These are phyloP conservation scores for Zoanthus sansibaricus DNA, from an alignment of 92 coral and sea anemone species.

Conservation along the genomic window DNA sequence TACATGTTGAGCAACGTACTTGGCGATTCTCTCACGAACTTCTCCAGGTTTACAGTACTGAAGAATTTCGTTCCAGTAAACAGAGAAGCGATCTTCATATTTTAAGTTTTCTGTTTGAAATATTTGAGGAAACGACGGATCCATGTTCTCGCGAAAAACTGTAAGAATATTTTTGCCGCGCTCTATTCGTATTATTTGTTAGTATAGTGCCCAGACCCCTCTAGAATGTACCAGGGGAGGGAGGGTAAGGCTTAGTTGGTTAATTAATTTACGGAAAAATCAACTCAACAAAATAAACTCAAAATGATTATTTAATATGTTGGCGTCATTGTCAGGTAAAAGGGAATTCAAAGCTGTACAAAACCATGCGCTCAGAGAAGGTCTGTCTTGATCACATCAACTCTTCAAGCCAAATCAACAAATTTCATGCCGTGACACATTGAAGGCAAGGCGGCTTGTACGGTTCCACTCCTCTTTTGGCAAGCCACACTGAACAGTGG, in stretches of 20 bases:
- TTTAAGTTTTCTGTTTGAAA: conserved; percentile 81
- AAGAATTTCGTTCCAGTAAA: conserved; percentile 75
- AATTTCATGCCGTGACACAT: too few relatives aligned
- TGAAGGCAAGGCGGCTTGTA: too few relatives aligned
- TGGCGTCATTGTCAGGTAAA: too few relatives aligned
- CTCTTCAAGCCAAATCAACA: too few relatives aligned
- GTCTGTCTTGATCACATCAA: too few relatives aligned
- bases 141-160: conserved; percentile 39
- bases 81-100: conserved; percentile 80
- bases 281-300: too few relatives aligned
- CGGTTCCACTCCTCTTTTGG: too few relatives aligned
- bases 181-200: background rate
- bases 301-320: too few relatives aligned
- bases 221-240: background rate
- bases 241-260: background rate
- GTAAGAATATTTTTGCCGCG: background rate
- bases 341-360: too few relatives aligned
- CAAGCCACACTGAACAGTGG: too few relatives aligned
- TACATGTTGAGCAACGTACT: conserved; percentile 80
- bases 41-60: conserved; percentile 76
- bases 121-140: conserved; percentile 78
- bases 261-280: too few relatives aligned
- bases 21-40: conserved; percentile 71
- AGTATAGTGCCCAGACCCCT: conserved; percentile 3
- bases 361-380: too few relatives aligned